phyloP scores from a whole-genome alignment of 2,888 invertebrate genomes.

The Eupithecia pulchellata region DNA sequence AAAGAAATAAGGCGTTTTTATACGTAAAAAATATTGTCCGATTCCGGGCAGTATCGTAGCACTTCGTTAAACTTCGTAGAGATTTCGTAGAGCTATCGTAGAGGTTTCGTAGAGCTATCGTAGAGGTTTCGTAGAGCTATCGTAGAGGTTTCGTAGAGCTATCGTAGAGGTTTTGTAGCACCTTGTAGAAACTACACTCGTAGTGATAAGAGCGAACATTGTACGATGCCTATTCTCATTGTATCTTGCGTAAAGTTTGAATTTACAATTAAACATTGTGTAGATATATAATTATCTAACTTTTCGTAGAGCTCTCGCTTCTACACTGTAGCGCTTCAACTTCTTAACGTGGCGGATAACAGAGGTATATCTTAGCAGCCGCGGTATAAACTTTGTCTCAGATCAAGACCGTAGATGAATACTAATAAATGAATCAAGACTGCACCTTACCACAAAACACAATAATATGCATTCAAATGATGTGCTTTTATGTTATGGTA shows the following conservation, averaged over 20 bases:
- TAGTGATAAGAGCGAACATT: background rate
- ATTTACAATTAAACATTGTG: background rate
- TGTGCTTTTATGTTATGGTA: too few relatives aligned
- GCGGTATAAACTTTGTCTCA: too few relatives aligned
- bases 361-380: too few relatives aligned
- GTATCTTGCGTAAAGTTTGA: background rate
- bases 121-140: slow-evolving; percentile 1
- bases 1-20: too few relatives aligned
- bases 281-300: background rate
- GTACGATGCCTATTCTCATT: background rate
- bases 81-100: slow-evolving; percentile 6
- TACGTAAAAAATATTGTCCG: too few relatives aligned
- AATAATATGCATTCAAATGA: too few relatives aligned
- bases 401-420: too few relatives aligned
- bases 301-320: background rate
- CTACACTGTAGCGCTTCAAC: too few relatives aligned
- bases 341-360: background rate
- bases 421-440: too few relatives aligned
- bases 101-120: background rate
- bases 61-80: background rate
- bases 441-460: too few relatives aligned
- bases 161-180: background rate
- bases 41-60: too few relatives aligned
- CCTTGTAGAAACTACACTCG: background rate
- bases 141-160: slow-evolving; percentile 6